Percentiles rank a stretch among this genome's conserved stretches.
Evolutionary conservation across 2,888 invertebrate species (phyloP).

Genomic region (Agrotis puta): DNA sequence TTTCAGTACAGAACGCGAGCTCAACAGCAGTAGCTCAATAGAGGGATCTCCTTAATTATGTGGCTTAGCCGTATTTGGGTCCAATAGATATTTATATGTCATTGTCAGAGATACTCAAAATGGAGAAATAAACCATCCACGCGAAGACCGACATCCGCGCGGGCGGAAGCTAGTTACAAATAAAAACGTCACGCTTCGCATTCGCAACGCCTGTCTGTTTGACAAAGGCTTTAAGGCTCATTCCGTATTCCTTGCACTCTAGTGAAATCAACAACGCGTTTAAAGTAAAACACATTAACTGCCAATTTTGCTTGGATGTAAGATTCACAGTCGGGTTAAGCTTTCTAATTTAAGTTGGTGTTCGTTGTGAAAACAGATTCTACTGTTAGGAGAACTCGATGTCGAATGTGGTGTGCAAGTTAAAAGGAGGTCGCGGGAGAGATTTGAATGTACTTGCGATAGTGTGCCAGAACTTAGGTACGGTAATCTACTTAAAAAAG

Average conservation of each 20-base stretch:
- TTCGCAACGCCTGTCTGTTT: too few species aligned
- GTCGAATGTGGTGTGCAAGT: conserved; percentile 63
- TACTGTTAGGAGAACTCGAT: conserved; percentile 73
- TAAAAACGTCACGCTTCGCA: too few species aligned
- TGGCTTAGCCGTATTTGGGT: too few species aligned
- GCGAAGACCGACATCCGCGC: too few species aligned
- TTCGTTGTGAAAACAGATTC: conserved; percentile 87
- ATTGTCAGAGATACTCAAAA: too few species aligned
- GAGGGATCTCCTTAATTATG: too few species aligned
- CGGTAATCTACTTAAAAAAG: neutral
- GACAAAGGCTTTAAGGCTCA: too few species aligned
- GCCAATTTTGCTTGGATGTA: conserved; percentile 79
- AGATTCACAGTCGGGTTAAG: conserved; percentile 81
- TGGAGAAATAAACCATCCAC: too few species aligned
- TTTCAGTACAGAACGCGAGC: too few species aligned
- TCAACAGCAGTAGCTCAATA: too few species aligned
- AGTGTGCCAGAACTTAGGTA: neutral
- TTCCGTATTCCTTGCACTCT: conserved; percentile 59
- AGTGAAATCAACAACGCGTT: conserved; percentile 69
- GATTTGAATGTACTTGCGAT: neutral
- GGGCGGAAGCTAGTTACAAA: too few species aligned
- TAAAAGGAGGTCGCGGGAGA: conserved; percentile 53
- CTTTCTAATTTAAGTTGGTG: conserved; percentile 88
- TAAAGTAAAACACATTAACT: conserved; percentile 76
- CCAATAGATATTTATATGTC: too few species aligned